phyloP scores from a whole-genome alignment of 2,113 vertebrate genomes.

The Atherinomorus stipes region DNA sequence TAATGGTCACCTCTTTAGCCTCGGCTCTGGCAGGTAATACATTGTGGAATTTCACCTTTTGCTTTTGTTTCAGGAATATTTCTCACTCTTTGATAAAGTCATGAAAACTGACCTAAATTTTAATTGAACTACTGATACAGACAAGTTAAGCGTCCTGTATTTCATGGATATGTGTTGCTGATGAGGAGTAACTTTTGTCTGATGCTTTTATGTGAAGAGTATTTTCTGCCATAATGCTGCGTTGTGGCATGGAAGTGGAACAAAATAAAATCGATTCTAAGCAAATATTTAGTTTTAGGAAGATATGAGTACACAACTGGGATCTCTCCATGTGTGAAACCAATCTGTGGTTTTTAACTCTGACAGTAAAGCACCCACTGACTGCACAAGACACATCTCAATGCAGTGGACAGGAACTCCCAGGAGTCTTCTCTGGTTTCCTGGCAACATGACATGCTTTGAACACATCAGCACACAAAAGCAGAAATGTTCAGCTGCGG shows the following conservation, averaged over 20 bases:
- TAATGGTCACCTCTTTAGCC: background rate
- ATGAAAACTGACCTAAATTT: background rate
- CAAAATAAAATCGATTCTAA: too few relatives aligned
- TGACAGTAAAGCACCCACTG: background rate
- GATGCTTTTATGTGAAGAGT: background rate
- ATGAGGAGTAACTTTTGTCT: background rate
- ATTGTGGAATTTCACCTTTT: conserved; percentile 19
- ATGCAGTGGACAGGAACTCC: background rate
- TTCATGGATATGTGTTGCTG: background rate
- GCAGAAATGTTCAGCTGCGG: too few relatives aligned
- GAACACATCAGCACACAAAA: too few relatives aligned
- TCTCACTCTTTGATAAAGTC: background rate
- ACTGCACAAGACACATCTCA: background rate
- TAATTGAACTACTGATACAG: background rate
- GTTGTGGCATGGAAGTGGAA: too few relatives aligned
- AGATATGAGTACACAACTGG: too few relatives aligned
- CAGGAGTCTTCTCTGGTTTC: too few relatives aligned
- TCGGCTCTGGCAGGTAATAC: background rate
- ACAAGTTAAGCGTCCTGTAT: background rate
- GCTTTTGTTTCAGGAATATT: background rate
- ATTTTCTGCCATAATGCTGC: too few relatives aligned
- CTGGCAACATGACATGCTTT: too few relatives aligned
- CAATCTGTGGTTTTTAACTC: background rate
- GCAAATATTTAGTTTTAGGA: too few relatives aligned
- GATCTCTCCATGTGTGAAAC: too few relatives aligned